These are phyloP conservation scores for Crotalus viridis DNA, from an alignment of 2,113 vertebrate genomes.

Conservation along the genomic window DNA sequence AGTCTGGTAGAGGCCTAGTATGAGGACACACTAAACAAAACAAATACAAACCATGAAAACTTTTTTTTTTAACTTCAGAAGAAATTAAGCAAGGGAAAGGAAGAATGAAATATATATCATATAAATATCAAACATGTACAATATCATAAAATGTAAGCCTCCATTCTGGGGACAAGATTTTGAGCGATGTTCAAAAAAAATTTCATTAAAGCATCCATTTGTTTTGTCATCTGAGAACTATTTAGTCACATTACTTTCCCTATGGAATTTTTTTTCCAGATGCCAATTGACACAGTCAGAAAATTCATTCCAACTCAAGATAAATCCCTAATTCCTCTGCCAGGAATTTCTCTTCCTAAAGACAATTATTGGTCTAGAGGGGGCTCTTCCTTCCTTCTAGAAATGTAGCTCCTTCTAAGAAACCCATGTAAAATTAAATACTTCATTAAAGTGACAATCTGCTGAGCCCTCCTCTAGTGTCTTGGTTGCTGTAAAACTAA, in stretches of 20 bases:
- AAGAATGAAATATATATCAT: constrained; percentile 18
- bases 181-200: constrained; percentile 60
- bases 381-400: constrained; percentile 52
- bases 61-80: constrained; percentile 42
- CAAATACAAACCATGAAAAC: constrained; percentile 15
- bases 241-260: constrained; percentile 60
- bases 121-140: constrained; percentile 32
- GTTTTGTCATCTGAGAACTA: constrained; percentile 62
- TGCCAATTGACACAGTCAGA: constrained; percentile 56
- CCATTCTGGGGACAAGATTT: constrained; percentile 44
- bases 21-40: constrained; percentile 43
- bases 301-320: constrained; percentile 63
- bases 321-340: constrained; percentile 56
- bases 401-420: constrained; percentile 60
- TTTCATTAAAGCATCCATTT: constrained; percentile 67
- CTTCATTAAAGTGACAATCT: constrained; percentile 60
- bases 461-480: constrained; percentile 43
- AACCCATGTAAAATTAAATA: constrained; percentile 51
- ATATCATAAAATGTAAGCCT: constrained; percentile 51
- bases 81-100: constrained; percentile 38
- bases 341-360: constrained; percentile 57
- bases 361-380: constrained; percentile 59
- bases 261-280: constrained; percentile 53
- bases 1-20: constrained; percentile 29
- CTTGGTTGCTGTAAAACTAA: constrained; percentile 46